Evolutionary conservation across 2,797 vertebrate species (phyloP), one percentile per base, ranked within the genome.

Genomic region (Falco berigora): DNA sequence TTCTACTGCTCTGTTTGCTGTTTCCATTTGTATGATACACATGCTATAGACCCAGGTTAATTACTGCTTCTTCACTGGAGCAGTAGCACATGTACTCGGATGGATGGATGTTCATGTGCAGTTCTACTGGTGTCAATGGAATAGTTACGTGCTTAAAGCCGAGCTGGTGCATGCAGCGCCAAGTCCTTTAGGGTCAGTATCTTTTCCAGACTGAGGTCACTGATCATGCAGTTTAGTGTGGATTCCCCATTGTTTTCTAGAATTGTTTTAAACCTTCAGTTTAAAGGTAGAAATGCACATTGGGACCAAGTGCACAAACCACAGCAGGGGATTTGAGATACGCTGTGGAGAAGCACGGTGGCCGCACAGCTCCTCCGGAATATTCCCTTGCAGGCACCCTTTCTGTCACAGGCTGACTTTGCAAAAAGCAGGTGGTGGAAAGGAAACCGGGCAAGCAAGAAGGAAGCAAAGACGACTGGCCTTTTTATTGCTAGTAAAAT

Each of bases 401-500:
- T 77, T 90, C 59, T 17, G n/a, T 78, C 82, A 75, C 25, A 72
- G 36, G 30, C 63, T 91, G 58, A 34, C 81, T 67, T 74, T 23
- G 59, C 72, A 77, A 63, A 88, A 94, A 91, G 77, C 88, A 94
- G 80, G 67, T 91, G 88, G 40, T 72, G 30, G 78, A 89, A 93
- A 92, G 86, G 68, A 92, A 94, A 87, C 62, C 0, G 5, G 62
- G 56, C 72, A 73, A 80, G 27, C 28, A 88, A 94, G 88, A 49
- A 93, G 72, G 86, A 96, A 96, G 80, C 32, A 47, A 85, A 91
- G 71, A 92, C 7, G 80, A 73, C 85, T 77, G 95, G 91, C 17
- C 91, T 82, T 96, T 96, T 97, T 94, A 96, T 85, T 96, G 81
- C 87, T 82, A 88, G 90, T 84, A 88, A 87, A 91, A 69, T 93